Base-by-base conservation (phyloP, 2,888 invertebrate genomes). In the Prosopocoilus inquinatus region DNA sequence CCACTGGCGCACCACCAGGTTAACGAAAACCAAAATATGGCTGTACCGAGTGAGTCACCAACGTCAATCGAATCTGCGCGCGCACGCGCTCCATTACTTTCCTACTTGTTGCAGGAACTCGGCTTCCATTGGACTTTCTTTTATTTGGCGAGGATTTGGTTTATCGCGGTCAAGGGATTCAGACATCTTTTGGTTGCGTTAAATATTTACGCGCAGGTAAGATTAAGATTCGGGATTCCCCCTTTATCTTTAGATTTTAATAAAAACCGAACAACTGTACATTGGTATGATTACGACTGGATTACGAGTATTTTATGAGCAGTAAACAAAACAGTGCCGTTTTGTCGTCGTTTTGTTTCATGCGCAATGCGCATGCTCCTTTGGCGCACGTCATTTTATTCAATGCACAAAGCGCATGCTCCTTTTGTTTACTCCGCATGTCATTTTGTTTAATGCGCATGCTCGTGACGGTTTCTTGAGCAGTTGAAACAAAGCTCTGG, bases 41-140 rank as follows among this genome's bases (percentile, higher is more conserved):
- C 33, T 60, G 32, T 60, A 60, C 32, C 50, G 62, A 47, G 62
- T 62, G 53, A 50, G 54, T 55, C 9, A 39, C 34, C 9, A 9
- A 12, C 33, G 20, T 15, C 1, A 8, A 2, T 7, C 45, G 9
- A 46, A 46, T 9, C 16, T 13, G 32, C 16, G 13, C n/a, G 9
- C 20, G 7, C 28, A 16, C 45, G 4, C 9, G 9, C 11, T 16
- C 11, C 3, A 16, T 13, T 11, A 16, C 20, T 9, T 13, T 9
- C 12, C n/a, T 11, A 12, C 33, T 43, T 34, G 59, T 67, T 62
- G 50, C 55, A 74, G 74, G 69, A 72, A 51, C 46, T 71, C 5
- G 62, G 69, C 11, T 71, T 74, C 50, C 75, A 75, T 48, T 75
- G 74, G 71, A 63, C 67, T 3, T 74, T 66, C 51, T 74, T 73